Evolutionary conservation across 2,888 invertebrate genomes (phyloP).

Genomic region (Rhodophaea formosa): DNA sequence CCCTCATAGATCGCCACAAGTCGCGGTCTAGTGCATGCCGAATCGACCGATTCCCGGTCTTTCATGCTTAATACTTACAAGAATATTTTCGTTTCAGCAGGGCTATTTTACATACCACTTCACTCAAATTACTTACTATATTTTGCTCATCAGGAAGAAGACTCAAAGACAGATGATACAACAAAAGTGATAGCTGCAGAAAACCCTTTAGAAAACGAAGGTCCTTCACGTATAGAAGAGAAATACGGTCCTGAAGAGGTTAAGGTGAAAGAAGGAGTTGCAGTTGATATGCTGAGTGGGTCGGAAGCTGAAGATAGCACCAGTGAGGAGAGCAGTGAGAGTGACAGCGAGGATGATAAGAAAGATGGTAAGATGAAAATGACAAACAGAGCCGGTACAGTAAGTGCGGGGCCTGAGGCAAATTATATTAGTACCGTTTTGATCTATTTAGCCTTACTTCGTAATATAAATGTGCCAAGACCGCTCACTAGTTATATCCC

Average conservation of each 20-base stretch:
- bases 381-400: background rate
- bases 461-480: too few relatives aligned
- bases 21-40: too few relatives aligned
- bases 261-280: constrained; percentile 46
- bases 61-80: too few relatives aligned
- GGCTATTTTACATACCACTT: too few relatives aligned
- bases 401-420: too few relatives aligned
- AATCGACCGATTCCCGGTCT: too few relatives aligned
- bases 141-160: constrained; percentile 33
- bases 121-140: too few relatives aligned
- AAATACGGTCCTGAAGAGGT: constrained; percentile 38
- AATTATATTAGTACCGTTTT: too few relatives aligned
- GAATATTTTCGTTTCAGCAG: too few relatives aligned
- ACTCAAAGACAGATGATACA: constrained; percentile 24
- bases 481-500: too few relatives aligned
- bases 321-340: constrained; percentile 51
- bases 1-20: too few relatives aligned
- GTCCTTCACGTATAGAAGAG: constrained; percentile 35
- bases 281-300: constrained; percentile 56
- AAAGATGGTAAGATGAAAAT: constrained; percentile 22
- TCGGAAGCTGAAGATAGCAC: constrained; percentile 62
- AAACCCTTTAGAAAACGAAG: constrained; percentile 35
- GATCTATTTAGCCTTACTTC: too few relatives aligned
- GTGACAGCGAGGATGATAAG: constrained; percentile 31
- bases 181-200: constrained; percentile 2